Percentiles rank a stretch among this genome's conserved stretches.
phyloP scores from a whole-genome alignment of 2,888 invertebrate genomes.

The Sinelater perroti region DNA sequence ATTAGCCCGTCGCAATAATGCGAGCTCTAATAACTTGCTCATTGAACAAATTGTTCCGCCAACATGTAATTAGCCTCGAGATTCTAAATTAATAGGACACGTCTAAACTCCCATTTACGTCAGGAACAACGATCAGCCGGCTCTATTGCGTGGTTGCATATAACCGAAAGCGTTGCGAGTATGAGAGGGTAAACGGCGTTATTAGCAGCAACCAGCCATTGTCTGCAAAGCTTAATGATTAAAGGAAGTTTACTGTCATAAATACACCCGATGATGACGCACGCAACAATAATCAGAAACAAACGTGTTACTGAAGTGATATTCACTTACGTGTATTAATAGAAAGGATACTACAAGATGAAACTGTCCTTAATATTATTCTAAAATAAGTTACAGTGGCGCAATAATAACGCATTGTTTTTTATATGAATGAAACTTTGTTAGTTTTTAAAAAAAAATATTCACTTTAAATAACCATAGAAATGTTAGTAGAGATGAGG shows the following conservation, averaged over 20 bases:
- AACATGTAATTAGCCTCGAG: slow-evolving; percentile 2
- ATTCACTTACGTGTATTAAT: too few relatives aligned
- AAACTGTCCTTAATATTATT: too few relatives aligned
- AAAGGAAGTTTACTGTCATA: not conserved
- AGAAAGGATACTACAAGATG: too few relatives aligned
- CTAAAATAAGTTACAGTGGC: too few relatives aligned
- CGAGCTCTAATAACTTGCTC: not conserved
- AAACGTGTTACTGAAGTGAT: too few relatives aligned
- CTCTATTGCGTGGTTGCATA: not conserved
- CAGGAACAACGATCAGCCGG: not conserved
- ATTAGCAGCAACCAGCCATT: not conserved
- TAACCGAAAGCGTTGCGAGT: slow-evolving; percentile 1
- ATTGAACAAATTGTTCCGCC: not conserved
- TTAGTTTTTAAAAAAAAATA: too few relatives aligned
- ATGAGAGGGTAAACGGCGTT: not conserved
- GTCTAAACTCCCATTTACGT: slow-evolving; percentile 9
- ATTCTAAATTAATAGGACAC: not conserved
- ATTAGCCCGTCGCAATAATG: not conserved
- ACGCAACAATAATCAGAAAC: too few relatives aligned
- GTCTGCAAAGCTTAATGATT: not conserved
- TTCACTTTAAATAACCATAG: too few relatives aligned
- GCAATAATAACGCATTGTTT: too few relatives aligned
- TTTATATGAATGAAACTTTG: too few relatives aligned
- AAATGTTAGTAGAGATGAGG: too few relatives aligned
- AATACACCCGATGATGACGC: too few relatives aligned